These are phyloP conservation scores for Apistogramma diplotaenia DNA, from an alignment of 2,113 vertebrate genomes.

Conservation along the genomic window DNA sequence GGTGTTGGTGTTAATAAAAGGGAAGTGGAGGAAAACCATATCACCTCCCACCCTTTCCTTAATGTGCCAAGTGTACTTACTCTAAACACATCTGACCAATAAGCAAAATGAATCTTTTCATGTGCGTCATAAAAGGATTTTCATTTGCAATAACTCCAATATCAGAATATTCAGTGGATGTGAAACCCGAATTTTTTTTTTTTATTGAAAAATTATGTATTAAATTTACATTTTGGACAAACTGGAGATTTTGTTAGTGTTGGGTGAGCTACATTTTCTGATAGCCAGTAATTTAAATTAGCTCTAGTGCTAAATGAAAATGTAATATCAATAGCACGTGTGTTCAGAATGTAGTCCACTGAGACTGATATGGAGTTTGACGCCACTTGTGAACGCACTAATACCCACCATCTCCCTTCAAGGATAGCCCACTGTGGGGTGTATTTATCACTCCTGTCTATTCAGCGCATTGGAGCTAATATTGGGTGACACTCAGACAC, in stretches of 20 bases:
- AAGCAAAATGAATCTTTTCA: neutral
- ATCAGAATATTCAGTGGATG: fast-evolving
- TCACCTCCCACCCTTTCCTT: no score
- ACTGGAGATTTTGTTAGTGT: neutral
- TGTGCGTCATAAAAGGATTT: fast-evolving
- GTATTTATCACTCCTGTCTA: slow-evolving; percentile 43
- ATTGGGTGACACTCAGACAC: slow-evolving; percentile 76
- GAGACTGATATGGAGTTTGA: slow-evolving; percentile 39
- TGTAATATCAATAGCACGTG: neutral
- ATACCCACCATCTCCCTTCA: neutral
- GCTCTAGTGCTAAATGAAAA: neutral
- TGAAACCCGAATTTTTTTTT: neutral
- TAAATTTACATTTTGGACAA: neutral
- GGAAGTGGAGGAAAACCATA: neutral
- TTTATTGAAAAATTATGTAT: neutral
- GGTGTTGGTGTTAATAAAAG: neutral
- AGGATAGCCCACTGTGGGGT: slow-evolving; percentile 16
- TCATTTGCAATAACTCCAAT: neutral
- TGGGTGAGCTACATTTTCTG: neutral
- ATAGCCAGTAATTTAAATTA: neutral
- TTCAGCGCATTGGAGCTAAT: slow-evolving; percentile 70
- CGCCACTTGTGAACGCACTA: slow-evolving; percentile 55
- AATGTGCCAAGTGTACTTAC: neutral
- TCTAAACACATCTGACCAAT: neutral
- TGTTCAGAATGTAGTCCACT: neutral